Evolutionary conservation across 2,113 vertebrate genomes (phyloP).

Genomic region (Macaca fascicularis): DNA sequence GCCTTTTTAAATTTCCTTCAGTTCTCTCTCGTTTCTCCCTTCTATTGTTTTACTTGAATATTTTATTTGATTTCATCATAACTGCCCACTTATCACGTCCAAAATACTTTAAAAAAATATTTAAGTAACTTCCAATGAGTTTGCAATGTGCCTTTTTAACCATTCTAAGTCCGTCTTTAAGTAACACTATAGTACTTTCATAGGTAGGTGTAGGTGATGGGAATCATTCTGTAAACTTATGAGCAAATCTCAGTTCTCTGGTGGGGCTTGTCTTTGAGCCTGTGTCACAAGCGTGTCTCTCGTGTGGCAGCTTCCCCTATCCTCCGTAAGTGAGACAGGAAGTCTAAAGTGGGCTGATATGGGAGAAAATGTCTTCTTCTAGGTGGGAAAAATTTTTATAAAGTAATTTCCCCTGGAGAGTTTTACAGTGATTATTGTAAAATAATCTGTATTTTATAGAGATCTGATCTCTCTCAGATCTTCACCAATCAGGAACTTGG

Average conservation of each 20-base stretch:
- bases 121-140: not conserved
- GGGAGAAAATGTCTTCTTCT: not conserved
- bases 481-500: not conserved
- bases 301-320: not conserved
- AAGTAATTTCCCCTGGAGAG: not conserved
- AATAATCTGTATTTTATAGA: no score
- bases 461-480: not conserved
- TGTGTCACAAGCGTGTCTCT: not conserved
- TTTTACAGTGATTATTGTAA: not conserved
- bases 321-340: not conserved
- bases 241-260: not conserved
- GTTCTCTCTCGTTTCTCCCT: not conserved
- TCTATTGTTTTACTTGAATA: not conserved
- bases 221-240: not conserved
- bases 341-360: not conserved
- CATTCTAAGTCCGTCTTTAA: not conserved
- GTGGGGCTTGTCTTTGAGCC: not conserved
- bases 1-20: not conserved
- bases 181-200: not conserved
- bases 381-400: not conserved
- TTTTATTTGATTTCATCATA: not conserved
- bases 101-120: not conserved
- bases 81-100: not conserved
- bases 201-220: not conserved
- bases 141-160: not conserved